A percentile compares a stretch with the other conserved stretches of the same genome.
Conservation (phyloP, 2,888 invertebrate genomes). For the Drosophila mulleri region DNA sequence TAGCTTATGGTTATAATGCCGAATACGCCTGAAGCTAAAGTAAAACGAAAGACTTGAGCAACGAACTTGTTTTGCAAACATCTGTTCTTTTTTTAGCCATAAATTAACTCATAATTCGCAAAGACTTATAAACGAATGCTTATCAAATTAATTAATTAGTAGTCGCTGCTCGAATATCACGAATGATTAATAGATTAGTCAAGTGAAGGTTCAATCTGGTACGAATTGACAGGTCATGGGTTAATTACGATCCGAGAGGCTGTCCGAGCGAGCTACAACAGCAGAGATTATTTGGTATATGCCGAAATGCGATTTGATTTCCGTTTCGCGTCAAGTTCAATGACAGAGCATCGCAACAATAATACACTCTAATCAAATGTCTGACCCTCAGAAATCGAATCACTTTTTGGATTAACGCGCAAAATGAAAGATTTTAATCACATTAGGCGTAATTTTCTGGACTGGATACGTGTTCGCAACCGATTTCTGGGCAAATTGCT, state of each 20-base stretch:
- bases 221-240: slow-evolving; percentile 30
- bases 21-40: slow-evolving; percentile 6
- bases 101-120: slow-evolving; percentile 77
- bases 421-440: slow-evolving; percentile 77
- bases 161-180: slow-evolving; percentile 31
- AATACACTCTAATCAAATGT: slow-evolving; percentile 68
- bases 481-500: slow-evolving; percentile 49
- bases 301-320: slow-evolving; percentile 24
- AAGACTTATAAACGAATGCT: slow-evolving; percentile 54
- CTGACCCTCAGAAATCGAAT: slow-evolving; percentile 58
- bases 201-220: slow-evolving; percentile 14
- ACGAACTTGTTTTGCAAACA: slow-evolving; percentile 56
- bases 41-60: slow-evolving; percentile 60
- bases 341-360: slow-evolving; percentile 45
- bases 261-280: slow-evolving; percentile 15
- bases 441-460: slow-evolving; percentile 68
- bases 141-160: slow-evolving; percentile 78
- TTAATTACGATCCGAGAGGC: slow-evolving; percentile 20
- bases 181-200: slow-evolving; percentile 59
- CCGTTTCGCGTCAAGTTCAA: slow-evolving; percentile 59
- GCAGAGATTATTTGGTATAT: background rate
- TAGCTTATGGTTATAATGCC: slow-evolving; percentile 36
- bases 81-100: slow-evolving; percentile 34
- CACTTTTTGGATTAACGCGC: slow-evolving; percentile 56
- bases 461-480: slow-evolving; percentile 31